These are phyloP conservation scores for Euschistus heros DNA, from an alignment of 1,140 invertebrate genomes.

Conservation along the genomic window DNA sequence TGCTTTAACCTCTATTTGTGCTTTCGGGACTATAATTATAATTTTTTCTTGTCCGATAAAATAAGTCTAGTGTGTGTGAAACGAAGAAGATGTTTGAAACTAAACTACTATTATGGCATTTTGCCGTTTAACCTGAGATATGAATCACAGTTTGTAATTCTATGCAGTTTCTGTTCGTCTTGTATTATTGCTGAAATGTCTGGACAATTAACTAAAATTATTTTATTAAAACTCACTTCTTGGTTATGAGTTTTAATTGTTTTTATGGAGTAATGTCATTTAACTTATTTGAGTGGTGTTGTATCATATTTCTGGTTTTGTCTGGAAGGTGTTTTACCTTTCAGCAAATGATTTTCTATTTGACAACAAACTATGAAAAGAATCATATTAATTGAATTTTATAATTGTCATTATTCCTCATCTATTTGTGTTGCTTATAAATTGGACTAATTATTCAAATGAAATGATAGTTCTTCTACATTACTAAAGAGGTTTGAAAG, in stretches of 20 bases:
- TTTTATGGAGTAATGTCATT: background rate
- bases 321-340: background rate
- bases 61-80: too few relatives aligned
- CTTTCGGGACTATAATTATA: too few relatives aligned
- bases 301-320: background rate
- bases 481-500: background rate
- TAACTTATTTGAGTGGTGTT: background rate
- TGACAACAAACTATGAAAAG: background rate
- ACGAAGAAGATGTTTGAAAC: background rate
- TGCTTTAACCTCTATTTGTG: background rate
- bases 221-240: background rate
- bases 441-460: background rate
- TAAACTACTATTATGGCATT: slow-evolving; percentile 12
- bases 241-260: slow-evolving; percentile 3
- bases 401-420: background rate
- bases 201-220: background rate
- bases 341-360: background rate
- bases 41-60: too few relatives aligned
- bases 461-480: background rate
- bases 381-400: background rate
- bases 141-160: background rate
- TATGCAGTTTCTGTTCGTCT: background rate
- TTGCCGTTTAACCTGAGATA: background rate
- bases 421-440: background rate
- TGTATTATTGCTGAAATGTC: background rate